These are phyloP conservation scores for Nylanderia fulva DNA, from an alignment of 1,140 invertebrate genomes.

Conservation along the genomic window DNA sequence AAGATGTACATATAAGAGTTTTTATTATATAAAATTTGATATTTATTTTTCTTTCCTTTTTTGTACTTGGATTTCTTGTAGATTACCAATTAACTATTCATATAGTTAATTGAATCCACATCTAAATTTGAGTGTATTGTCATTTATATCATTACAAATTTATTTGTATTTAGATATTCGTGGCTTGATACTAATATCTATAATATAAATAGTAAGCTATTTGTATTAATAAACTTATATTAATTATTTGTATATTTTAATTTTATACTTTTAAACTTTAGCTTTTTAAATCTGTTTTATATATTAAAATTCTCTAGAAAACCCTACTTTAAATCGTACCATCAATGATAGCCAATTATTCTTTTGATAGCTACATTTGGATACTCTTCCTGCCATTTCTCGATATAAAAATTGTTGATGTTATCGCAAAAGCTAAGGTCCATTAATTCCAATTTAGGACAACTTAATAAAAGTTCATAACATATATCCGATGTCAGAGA, in stretches of 20 bases:
- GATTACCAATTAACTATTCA: no score
- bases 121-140: no score
- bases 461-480: slow-evolving; percentile 86
- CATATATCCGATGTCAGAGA: slow-evolving; percentile 91
- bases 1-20: no score
- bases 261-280: not conserved
- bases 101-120: no score
- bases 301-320: not conserved
- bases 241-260: no score
- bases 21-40: no score
- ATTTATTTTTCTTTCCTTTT: no score
- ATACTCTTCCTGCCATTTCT: slow-evolving; percentile 87
- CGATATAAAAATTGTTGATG: slow-evolving; percentile 90
- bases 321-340: slow-evolving; percentile 29
- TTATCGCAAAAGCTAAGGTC: slow-evolving; percentile 95
- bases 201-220: not conserved
- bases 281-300: not conserved
- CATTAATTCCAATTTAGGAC: slow-evolving; percentile 89
- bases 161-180: no score
- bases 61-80: no score
- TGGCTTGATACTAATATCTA: not conserved
- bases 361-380: slow-evolving; percentile 89
- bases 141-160: no score
- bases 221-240: no score
- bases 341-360: slow-evolving; percentile 69